Percentiles rank a stretch among this genome's conserved stretches.
Conservation (phyloP, 2,113 vertebrate species). For the Illadopsis cleaveri region DNA sequence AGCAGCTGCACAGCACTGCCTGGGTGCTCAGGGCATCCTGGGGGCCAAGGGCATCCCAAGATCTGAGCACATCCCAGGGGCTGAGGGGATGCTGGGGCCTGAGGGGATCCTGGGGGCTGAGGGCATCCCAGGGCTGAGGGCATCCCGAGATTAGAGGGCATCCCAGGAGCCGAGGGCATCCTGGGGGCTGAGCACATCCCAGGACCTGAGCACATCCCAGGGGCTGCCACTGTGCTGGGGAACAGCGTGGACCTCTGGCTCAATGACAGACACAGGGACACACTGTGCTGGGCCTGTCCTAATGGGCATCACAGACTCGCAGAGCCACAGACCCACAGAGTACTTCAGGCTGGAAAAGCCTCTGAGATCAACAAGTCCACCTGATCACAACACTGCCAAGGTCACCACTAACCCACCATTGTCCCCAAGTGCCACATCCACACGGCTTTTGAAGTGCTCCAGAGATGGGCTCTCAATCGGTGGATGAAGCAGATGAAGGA, state of each 20-base stretch:
- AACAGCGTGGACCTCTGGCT: rapidly evolving
- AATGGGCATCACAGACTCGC: not conserved
- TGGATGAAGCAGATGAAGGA: not conserved
- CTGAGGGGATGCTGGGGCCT: rapidly evolving
- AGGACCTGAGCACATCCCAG: rapidly evolving
- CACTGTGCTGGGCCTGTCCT: rapidly evolving
- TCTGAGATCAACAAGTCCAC: not conserved
- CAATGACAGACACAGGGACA: rapidly evolving
- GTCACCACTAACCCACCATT: not conserved
- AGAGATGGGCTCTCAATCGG: rapidly evolving
- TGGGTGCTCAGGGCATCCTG: rapidly evolving
- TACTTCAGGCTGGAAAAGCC: not conserved
- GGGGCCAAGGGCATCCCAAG: not conserved
- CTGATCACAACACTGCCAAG: not conserved
- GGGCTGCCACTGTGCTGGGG: rapidly evolving
- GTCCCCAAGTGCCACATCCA: not conserved
- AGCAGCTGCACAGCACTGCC: rapidly evolving
- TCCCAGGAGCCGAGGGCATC: not conserved
- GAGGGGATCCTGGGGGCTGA: rapidly evolving
- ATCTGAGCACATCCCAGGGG: rapidly evolving
- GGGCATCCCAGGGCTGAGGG: not conserved
- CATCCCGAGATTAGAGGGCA: rapidly evolving
- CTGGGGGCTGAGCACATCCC: rapidly evolving
- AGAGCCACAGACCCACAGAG: not conserved
- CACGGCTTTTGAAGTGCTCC: rapidly evolving